Conservation (phyloP, 1,140 invertebrate species). For the Lasaia peninsularis region DNA sequence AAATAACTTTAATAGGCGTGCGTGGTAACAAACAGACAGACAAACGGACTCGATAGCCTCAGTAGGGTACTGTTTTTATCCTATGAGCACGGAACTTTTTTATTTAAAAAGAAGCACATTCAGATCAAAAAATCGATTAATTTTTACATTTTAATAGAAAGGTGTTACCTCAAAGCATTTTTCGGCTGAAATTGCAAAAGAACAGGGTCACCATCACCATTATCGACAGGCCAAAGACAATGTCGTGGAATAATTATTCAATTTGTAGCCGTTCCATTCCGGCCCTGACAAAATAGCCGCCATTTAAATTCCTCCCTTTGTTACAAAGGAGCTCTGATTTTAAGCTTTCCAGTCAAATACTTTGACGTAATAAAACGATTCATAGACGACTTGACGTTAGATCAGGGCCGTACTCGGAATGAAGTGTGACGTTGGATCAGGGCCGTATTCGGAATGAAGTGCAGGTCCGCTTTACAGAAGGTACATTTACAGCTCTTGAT, state of each 20-base stretch:
- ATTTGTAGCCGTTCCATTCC: conserved; percentile 15
- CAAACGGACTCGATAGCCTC: no score
- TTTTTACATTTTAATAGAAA: no score
- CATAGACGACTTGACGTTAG: background rate
- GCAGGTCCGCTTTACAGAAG: no score
- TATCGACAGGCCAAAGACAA: conserved; percentile 8
- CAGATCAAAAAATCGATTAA: background rate
- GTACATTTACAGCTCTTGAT: no score
- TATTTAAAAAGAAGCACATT: background rate
- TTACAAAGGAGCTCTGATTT: conserved; percentile 14
- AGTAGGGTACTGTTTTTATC: no score
- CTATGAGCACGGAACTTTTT: no score
- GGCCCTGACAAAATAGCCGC: conserved; percentile 13
- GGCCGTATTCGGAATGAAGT: no score
- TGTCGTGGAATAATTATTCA: conserved; percentile 18
- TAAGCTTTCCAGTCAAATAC: conserved; percentile 15
- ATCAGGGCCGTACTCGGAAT: background rate
- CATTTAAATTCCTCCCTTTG: conserved; percentile 19
- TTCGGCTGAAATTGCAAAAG: background rate
- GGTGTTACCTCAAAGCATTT: no score
- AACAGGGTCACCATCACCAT: conserved; percentile 4
- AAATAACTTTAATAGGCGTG: no score
- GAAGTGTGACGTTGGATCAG: background rate
- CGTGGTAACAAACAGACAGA: no score
- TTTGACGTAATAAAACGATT: conserved; percentile 13